phyloP scores from a whole-genome alignment of 2,797 vertebrate species.

The Malacoctenus gilli region DNA sequence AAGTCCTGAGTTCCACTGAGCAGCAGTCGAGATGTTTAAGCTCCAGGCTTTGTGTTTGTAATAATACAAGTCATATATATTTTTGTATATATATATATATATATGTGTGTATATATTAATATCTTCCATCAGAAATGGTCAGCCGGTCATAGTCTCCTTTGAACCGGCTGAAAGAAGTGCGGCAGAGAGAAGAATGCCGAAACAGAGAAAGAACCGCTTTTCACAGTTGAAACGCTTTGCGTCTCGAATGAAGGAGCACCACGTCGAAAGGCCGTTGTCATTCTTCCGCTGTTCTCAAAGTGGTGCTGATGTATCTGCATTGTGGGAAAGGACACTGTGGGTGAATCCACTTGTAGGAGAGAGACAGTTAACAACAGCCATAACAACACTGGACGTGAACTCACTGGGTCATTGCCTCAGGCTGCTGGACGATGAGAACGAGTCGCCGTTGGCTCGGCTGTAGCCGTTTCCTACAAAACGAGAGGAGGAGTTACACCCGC shows the following conservation, averaged over 20 bases:
- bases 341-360: background rate
- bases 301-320: conserved; percentile 74
- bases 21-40: conserved; percentile 95
- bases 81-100: too few relatives aligned
- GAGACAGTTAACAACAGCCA: background rate
- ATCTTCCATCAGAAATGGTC: conserved; percentile 83
- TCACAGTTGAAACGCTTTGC: conserved; percentile 94
- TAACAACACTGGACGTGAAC: conserved; percentile 20
- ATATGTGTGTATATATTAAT: too few relatives aligned
- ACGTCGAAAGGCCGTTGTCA: conserved; percentile 77
- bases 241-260: conserved; percentile 89
- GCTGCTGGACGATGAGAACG: conserved; percentile 55
- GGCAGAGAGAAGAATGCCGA: conserved; percentile 76
- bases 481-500: too few relatives aligned
- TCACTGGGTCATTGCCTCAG: conserved; percentile 65
- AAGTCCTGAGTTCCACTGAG: conserved; percentile 97
- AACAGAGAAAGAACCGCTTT: conserved; percentile 11
- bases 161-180: conserved; percentile 78
- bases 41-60: conserved; percentile 86
- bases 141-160: conserved; percentile 72
- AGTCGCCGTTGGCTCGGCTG: conserved; percentile 61
- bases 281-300: conserved; percentile 82
- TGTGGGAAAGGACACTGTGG: conserved; percentile 57
- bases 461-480: conserved; percentile 67
- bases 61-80: conserved; percentile 79